A percentile compares a stretch with the other conserved stretches of the same genome.
Conservation (phyloP, 2,113 vertebrate species). For the Camelus bactrianus region DNA sequence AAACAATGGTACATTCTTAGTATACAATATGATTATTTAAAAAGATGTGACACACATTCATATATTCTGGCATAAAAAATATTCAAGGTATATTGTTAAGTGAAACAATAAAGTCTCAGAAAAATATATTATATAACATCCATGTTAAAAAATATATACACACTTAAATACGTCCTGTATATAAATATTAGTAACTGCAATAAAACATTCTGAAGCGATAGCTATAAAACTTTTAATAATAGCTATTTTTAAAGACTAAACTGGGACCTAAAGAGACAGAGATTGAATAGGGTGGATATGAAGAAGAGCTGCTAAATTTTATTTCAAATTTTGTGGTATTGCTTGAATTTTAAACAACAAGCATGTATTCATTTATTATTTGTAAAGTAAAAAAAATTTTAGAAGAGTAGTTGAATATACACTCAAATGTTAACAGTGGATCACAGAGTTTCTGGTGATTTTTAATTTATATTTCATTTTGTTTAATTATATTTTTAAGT, state of each 20-base stretch:
- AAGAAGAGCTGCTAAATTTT: slow-evolving; percentile 6
- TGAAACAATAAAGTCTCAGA: neutral
- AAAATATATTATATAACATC: neutral
- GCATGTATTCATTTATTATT: neutral
- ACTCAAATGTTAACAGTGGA: neutral
- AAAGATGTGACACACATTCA: neutral
- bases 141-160: neutral
- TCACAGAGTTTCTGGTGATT: neutral
- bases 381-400: neutral
- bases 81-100: neutral
- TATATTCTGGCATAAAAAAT: neutral
- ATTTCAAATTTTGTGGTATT: neutral
- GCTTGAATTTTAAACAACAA: neutral
- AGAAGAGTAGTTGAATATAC: neutral
- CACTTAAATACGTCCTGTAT: neutral
- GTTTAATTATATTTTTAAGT: neutral
- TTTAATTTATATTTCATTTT: neutral
- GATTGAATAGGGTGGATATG: neutral
- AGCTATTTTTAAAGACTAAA: neutral
- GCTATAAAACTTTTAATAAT: neutral
- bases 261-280: neutral
- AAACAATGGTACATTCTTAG: neutral
- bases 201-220: neutral
- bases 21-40: neutral
- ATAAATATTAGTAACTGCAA: neutral